Evolutionary conservation across 2,888 invertebrate genomes (phyloP), one percentile per base, ranked within the genome.

Genomic region (Galerucella calmariensis): DNA sequence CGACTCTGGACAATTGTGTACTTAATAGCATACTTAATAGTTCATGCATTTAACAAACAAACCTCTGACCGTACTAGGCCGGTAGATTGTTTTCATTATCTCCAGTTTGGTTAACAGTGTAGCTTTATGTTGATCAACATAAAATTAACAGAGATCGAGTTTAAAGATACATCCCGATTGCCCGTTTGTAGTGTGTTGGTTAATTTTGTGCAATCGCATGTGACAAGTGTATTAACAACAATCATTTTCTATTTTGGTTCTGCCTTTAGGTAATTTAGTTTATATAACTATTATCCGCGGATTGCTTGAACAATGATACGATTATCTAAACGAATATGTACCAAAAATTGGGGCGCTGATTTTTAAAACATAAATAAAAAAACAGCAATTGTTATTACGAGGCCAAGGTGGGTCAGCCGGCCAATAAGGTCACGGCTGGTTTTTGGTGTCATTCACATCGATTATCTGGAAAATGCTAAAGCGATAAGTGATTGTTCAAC

Each of bases 241-340:
- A 94, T 92, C 51, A 92, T 91, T 0, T 41, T 41, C 35, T 41
- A 41, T 41, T 41, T 41, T 41, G 35, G 35, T 41, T 41, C 35
- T 41, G 35, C 35, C 35, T 41, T 41, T 41, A 41, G 35, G 35
- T 41, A 41, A 41, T 41, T 41, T 41, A 41, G 35, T 41, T 41
- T 41, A 41, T 41, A 41, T 41, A 41, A 41, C 35, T 9, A 41
- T 41, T 41, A 41, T 41, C 35, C 35, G 35, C 35, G 35, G 35
- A 41, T 41, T 41, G 35, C 35, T 41, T 41, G 35, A 8, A 41
- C 35, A 41, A 8, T 41, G 35, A 0, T 9, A 41, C 8, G 35
- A 8, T 41, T 41, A 9, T 41, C 35, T 9, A 9, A 8, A 41
- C 35, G 8, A 41, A 41, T 41, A 2, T 41, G 35, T 41, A 41